phyloP scores from a whole-genome alignment of 1,140 invertebrate genomes.

The Drosophila prosaltans region DNA sequence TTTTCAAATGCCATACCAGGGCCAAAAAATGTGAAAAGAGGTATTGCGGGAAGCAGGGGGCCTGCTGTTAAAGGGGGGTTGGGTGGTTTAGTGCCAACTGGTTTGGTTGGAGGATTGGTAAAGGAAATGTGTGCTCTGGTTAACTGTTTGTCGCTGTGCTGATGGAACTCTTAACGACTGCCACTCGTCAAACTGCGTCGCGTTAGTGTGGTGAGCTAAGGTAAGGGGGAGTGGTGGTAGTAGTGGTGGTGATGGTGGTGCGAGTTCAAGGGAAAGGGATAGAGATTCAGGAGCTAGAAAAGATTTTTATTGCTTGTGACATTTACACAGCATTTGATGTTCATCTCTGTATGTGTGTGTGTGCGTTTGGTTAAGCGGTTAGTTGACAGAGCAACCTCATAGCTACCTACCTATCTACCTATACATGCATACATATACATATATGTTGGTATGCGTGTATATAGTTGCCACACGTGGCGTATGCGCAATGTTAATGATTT shows the following conservation, averaged over 20 bases:
- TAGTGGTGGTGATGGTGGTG: too few species aligned
- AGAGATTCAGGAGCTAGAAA: conserved; percentile 9
- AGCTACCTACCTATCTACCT: conserved; percentile 8
- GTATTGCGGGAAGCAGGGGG: too few species aligned
- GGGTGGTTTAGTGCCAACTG: not conserved
- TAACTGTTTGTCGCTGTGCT: conserved; percentile 42
- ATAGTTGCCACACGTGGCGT: conserved; percentile 48
- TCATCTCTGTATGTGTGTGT: conserved; percentile 37
- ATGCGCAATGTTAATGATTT: conserved; percentile 58
- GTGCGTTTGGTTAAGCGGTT: conserved; percentile 13
- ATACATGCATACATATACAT: conserved; percentile 35
- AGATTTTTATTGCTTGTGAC: conserved; percentile 62
- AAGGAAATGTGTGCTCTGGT: conserved; percentile 24
- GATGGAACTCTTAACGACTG: conserved; percentile 49
- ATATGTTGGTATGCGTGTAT: not conserved
- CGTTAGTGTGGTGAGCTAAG: not conserved
- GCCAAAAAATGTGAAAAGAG: not conserved
- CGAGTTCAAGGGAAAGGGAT: not conserved
- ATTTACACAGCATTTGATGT: conserved; percentile 62
- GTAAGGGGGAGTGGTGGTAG: too few species aligned
- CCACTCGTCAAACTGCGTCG: conserved; percentile 40
- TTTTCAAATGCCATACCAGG: conserved; percentile 41
- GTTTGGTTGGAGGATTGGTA: conserved; percentile 5
- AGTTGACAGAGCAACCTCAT: conserved; percentile 36
- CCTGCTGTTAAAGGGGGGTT: not conserved